These are phyloP conservation scores for Lithodes maja DNA, from an alignment of 2,888 invertebrate genomes.

Conservation along the genomic window DNA sequence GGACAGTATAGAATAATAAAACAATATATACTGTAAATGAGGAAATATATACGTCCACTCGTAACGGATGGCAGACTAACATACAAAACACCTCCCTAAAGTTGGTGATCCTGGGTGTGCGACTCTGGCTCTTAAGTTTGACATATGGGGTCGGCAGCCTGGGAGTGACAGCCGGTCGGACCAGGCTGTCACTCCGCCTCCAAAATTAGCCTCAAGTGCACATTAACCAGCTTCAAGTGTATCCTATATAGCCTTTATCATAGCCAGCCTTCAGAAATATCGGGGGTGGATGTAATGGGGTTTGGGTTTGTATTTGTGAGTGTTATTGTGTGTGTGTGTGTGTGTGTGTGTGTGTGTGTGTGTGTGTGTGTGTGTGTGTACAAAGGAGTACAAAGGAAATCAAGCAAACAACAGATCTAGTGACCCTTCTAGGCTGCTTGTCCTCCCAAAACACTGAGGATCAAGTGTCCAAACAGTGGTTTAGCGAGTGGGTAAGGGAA, in stretches of 20 bases:
- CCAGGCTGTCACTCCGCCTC: not conserved
- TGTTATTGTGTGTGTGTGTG: not conserved
- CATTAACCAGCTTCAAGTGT: not conserved
- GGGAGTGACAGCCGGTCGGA: not conserved
- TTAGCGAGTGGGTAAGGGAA: no score
- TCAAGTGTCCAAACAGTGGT: no score
- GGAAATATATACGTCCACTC: no score
- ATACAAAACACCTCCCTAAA: no score
- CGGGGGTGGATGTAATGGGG: not conserved
- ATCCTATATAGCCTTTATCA: not conserved
- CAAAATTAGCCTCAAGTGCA: not conserved
- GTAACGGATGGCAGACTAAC: no score
- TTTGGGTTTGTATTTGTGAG: not conserved
- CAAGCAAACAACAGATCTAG: no score
- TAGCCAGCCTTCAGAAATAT: not conserved
- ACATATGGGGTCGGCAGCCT: not conserved
- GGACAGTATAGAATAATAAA: no score
- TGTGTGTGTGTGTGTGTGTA: not conserved
- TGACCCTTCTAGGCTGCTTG: no score
- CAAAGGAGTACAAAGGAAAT: no score
- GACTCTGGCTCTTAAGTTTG: not conserved
- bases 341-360: constrained; percentile 25
- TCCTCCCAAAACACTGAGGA: no score
- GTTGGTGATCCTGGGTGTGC: no score
- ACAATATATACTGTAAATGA: no score